Conservation (phyloP, 2,113 vertebrate species). For the Pelmatolapia mariae region DNA sequence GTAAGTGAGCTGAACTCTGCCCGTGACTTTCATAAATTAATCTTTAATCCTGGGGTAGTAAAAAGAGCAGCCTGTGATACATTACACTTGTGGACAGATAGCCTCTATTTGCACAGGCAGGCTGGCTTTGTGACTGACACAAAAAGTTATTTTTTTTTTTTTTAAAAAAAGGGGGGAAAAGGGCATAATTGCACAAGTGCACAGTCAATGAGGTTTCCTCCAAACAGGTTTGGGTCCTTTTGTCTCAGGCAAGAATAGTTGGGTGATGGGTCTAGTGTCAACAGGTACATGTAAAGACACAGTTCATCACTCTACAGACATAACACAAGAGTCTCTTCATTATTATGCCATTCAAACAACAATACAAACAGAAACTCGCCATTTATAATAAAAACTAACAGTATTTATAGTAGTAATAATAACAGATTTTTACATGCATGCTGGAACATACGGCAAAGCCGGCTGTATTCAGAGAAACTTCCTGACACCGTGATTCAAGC, state of each 20-base stretch:
- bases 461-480: conserved; percentile 36
- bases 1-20: conserved; percentile 39
- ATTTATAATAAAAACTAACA: neutral
- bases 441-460: neutral
- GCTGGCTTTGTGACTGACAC: neutral
- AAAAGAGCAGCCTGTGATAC: conserved; percentile 14
- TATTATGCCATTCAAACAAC: neutral
- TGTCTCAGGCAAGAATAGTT: neutral
- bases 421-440: neutral
- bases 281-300: conserved; percentile 48
- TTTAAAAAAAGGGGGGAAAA: neutral
- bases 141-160: neutral
- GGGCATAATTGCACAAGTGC: neutral
- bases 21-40: conserved; percentile 31
- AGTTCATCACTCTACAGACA: neutral
- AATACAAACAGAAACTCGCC: neutral
- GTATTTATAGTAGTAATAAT: neutral
- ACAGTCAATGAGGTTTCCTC: conserved; percentile 29
- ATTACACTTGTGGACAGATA: neutral
- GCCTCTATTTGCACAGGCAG: neutral
- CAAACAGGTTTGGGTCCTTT: conserved; percentile 48
- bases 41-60: conserved; percentile 40
- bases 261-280: conserved; percentile 24
- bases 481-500: neutral
- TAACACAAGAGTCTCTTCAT: neutral